Conservation (phyloP, 2,113 vertebrate species). For the Hyla sarda region DNA sequence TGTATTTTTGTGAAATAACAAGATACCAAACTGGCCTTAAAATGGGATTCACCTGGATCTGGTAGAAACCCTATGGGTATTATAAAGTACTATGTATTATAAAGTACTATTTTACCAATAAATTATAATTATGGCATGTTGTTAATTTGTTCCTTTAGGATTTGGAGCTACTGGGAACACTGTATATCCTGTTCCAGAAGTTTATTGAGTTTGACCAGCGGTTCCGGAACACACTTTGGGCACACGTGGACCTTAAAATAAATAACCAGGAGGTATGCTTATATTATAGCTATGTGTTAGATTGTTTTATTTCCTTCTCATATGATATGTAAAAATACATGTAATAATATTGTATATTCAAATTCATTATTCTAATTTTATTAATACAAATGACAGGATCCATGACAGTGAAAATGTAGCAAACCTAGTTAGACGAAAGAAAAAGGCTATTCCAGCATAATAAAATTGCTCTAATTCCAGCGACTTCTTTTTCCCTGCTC, state of each 20-base stretch:
- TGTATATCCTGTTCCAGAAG: conserved; percentile 59
- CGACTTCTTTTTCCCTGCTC: no score
- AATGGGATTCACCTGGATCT: no score
- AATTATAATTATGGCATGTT: not conserved
- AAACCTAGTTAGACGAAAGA: no score
- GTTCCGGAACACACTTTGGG: conserved; percentile 56
- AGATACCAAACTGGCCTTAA: no score
- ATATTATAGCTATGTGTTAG: not conserved
- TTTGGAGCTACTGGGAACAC: conserved; percentile 46
- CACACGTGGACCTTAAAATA: conserved; percentile 42
- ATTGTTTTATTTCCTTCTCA: not conserved
- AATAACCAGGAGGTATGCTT: conserved; percentile 51
- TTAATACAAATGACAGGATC: not conserved
- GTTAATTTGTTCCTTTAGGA: conserved; percentile 15
- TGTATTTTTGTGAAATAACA: no score
- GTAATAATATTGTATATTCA: not conserved
- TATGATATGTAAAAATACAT: no score
- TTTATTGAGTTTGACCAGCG: conserved; percentile 56
- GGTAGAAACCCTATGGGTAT: no score
- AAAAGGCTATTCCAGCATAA: no score
- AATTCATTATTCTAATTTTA: not conserved
- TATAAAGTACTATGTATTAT: no score
- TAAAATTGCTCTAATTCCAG: no score
- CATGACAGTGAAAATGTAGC: no score
- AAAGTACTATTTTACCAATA: not conserved